phyloP scores from a whole-genome alignment of 2,797 vertebrate genomes.

The Pseudopleuronectes americanus region DNA sequence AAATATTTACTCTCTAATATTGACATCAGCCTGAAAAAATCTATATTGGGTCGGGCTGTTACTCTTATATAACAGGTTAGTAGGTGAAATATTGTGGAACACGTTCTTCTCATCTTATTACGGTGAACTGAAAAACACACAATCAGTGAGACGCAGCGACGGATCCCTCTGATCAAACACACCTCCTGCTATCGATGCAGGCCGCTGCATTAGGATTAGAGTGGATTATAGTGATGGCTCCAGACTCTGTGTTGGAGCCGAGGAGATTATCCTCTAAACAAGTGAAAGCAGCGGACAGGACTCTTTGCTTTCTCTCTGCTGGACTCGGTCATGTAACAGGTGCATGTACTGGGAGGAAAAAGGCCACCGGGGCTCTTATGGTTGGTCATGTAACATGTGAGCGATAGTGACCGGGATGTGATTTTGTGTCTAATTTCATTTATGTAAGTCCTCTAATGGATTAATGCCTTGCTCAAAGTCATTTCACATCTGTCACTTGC shows the following conservation, averaged over 20 bases:
- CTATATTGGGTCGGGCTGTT: too few relatives aligned
- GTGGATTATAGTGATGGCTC: slow-evolving; percentile 70
- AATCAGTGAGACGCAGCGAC: slow-evolving; percentile 2
- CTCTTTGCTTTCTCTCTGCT: slow-evolving; percentile 2
- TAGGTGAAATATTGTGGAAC: too few relatives aligned
- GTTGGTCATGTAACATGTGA: background rate
- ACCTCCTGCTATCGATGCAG: slow-evolving; percentile 61
- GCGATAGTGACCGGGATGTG: slow-evolving; percentile 7
- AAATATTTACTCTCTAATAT: too few relatives aligned
- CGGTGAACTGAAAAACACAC: background rate
- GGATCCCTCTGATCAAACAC: slow-evolving; percentile 60
- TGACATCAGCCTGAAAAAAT: too few relatives aligned
- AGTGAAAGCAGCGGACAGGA: slow-evolving; percentile 54
- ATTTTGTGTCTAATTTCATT: slow-evolving; percentile 8
- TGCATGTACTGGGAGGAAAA: slow-evolving; percentile 16
- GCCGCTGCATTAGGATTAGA: slow-evolving; percentile 74
- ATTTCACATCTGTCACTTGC: slow-evolving; percentile 19
- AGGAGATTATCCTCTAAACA: slow-evolving; percentile 70
- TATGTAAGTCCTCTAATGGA: slow-evolving; percentile 1
- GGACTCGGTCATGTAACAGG: slow-evolving; percentile 35
- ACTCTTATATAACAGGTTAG: too few relatives aligned
- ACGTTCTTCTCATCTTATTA: too few relatives aligned
- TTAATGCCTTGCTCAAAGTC: slow-evolving; percentile 4
- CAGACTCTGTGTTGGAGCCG: slow-evolving; percentile 62
- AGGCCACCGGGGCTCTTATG: background rate